These are phyloP conservation scores for Bhutanitis thaidina DNA, from an alignment of 2,888 invertebrate species.

Conservation along the genomic window DNA sequence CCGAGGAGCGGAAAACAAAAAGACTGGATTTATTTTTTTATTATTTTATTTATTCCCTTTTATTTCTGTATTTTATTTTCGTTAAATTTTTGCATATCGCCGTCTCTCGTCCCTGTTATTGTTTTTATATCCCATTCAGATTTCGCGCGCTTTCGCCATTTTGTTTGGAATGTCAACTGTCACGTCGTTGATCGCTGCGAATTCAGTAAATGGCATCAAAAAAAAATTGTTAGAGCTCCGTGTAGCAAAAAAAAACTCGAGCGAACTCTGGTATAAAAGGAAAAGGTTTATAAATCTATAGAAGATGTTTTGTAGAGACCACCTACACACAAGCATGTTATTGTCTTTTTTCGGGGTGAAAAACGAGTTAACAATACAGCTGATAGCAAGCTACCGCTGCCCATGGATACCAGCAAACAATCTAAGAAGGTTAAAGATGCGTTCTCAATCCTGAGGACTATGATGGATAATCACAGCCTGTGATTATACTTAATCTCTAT, in stretches of 20 bases:
- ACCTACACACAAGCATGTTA: conserved; percentile 6
- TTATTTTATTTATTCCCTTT: conserved; percentile 75
- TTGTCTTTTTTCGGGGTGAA: neutral
- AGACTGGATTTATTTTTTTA: conserved; percentile 76
- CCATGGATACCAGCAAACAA: neutral
- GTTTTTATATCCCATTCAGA: conserved; percentile 36
- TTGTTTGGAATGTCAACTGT: conserved; percentile 56
- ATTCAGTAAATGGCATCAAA: conserved; percentile 36
- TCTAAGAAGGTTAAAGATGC: too few relatives aligned
- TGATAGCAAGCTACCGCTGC: neutral
- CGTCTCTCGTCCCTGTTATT: conserved; percentile 42
- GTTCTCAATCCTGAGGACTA: too few relatives aligned
- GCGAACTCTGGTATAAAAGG: conserved; percentile 9
- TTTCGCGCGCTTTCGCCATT: conserved; percentile 56
- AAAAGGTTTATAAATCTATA: conserved; percentile 2
- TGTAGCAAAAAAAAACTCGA: conserved; percentile 37
- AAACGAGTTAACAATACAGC: neutral
- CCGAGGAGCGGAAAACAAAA: conserved; percentile 75
- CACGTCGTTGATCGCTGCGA: conserved; percentile 41
- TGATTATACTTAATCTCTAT: too few relatives aligned
- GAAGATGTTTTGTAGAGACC: conserved; percentile 11
- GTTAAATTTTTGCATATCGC: conserved; percentile 71
- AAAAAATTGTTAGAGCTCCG: conserved; percentile 30
- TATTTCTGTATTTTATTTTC: conserved; percentile 65
- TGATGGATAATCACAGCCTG: too few relatives aligned